phyloP scores from a whole-genome alignment of 2,113 vertebrate genomes.

The Elephas maximus region DNA sequence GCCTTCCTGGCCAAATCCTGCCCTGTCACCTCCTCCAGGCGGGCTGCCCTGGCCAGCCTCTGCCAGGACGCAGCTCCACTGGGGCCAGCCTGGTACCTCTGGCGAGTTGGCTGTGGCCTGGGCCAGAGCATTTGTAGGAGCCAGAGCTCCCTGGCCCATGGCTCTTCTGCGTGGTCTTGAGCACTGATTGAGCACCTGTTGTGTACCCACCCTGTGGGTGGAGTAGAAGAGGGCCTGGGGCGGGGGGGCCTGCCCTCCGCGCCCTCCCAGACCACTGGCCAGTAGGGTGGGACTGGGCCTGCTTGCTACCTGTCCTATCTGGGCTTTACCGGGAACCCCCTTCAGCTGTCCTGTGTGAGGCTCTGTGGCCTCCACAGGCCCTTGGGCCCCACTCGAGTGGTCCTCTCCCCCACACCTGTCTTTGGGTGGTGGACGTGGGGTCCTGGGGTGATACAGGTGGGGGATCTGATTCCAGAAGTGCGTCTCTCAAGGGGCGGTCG shows the following conservation, averaged over 20 bases:
- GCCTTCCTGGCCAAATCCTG: neutral
- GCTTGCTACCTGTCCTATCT: neutral
- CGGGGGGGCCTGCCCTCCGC: neutral
- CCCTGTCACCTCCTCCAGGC: neutral
- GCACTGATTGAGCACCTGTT: neutral
- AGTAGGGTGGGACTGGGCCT: neutral
- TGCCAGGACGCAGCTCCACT: neutral
- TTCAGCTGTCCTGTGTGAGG: neutral
- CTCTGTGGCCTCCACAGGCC: neutral
- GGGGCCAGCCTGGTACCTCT: neutral
- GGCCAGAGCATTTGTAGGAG: neutral
- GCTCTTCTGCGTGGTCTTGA: neutral
- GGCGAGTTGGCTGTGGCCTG: neutral
- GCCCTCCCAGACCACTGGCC: neutral
- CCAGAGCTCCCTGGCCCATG: neutral
- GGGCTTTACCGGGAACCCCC: neutral
- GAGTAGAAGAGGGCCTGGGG: too few species aligned
- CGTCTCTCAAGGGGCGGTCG: constrained; percentile 95
- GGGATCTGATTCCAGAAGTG: constrained; percentile 89
- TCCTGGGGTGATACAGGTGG: neutral
- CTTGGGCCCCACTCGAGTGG: neutral
- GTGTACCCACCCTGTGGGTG: too few species aligned
- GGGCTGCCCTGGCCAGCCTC: neutral
- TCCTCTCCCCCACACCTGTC: neutral
- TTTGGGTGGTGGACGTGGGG: neutral